Evolutionary conservation across 2,797 vertebrate genomes (phyloP), one percentile per base, ranked within the genome.

Genomic region (Tenualosa ilisha): DNA sequence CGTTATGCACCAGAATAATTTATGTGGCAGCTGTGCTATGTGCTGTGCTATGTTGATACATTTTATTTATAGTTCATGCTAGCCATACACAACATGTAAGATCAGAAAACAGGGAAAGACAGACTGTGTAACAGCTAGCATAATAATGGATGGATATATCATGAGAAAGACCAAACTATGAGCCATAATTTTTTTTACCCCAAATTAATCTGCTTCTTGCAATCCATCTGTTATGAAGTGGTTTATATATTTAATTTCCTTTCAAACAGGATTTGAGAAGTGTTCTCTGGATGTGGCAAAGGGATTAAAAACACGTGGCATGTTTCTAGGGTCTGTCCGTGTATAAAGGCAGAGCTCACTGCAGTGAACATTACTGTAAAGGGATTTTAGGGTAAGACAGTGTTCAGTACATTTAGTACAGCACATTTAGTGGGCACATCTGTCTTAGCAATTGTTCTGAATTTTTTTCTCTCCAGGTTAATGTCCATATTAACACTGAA

Each of bases 11-110:
- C n/a, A 63, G n/a, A 24, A n/a, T 24, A 79, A 8, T 43, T 79
- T 40, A 22, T 46, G 40, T 79, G 72, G 72, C 72, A 79, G 72
- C 72, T 79, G 72, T 40, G 40, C 72, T 79, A 46, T 79, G 72
- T 63, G 72, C 72, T 79, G 72, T 40, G 40, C 72, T 79, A 46
- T 79, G 72, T 63, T 63, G 59, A 63, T 11, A 31, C 50, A 6
- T 40, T 31, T 72, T 79, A 79, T 79, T 46, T 79, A 79, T 79
- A 79, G 72, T 46, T 46, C 17, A 40, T 75, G 37, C 31, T 75
- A 79, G 37, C 15, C 22, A 22, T 40, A 40, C 12, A 17, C 72
- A 79, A 40, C 72, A 79, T 46, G 17, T 79, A 79, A 43, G 72
- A 20, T 72, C 68, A 72, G 37, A 17, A 75, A 43, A 68, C n/a